Conservation (phyloP, 2,888 invertebrate genomes). For the Stenodera caucasica region DNA sequence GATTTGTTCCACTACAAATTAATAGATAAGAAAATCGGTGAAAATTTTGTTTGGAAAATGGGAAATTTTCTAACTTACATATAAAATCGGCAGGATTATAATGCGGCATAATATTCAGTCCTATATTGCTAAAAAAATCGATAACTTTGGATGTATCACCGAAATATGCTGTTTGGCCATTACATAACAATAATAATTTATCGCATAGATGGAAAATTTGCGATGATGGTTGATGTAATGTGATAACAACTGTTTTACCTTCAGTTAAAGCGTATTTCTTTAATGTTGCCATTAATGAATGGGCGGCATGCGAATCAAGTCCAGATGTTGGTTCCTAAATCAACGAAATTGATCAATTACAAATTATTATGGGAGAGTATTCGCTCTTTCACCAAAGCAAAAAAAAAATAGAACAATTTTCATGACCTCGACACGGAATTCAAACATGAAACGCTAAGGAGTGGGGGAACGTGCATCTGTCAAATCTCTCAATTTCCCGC, state of each 20-base stretch:
- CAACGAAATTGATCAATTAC: too few species aligned
- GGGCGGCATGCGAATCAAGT: constrained; percentile 78
- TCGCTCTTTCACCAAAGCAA: too few species aligned
- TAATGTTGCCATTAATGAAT: constrained; percentile 71
- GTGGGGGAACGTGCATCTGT: too few species aligned
- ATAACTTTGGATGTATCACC: constrained; percentile 73
- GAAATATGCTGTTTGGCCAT: constrained; percentile 76
- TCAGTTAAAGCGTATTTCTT: constrained; percentile 74
- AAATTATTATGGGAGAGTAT: too few species aligned
- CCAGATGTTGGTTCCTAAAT: constrained; percentile 80
- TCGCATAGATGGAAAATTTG: constrained; percentile 84
- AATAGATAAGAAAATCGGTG: too few species aligned
- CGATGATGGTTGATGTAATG: constrained; percentile 82
- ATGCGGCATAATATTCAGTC: constrained; percentile 71
- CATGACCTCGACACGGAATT: too few species aligned
- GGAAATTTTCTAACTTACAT: constrained; percentile 62
- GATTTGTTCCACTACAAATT: constrained; percentile 72
- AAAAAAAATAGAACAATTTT: too few species aligned
- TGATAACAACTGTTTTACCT: constrained; percentile 77
- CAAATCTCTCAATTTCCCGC: too few species aligned
- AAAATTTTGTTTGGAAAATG: too few species aligned
- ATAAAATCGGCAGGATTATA: constrained; percentile 87
- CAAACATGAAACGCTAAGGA: too few species aligned
- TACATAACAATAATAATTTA: constrained; percentile 69
- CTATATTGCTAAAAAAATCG: constrained; percentile 71